A percentile compares a stretch with the other conserved stretches of the same genome.
Conservation (phyloP, 2,113 vertebrate genomes). For the Oophaga pumilio region DNA sequence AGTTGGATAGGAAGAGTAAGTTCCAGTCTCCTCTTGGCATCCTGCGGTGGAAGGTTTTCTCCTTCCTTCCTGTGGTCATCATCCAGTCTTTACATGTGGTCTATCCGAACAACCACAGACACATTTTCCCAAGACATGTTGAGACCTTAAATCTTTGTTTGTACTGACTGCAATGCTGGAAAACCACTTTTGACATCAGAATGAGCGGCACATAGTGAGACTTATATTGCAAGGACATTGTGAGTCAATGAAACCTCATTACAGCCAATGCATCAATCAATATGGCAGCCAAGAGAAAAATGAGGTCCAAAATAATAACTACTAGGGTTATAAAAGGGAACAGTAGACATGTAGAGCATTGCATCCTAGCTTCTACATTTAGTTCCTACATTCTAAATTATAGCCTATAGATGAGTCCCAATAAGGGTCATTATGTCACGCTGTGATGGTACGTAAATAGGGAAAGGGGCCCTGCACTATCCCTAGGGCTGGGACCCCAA, state of each 20-base stretch:
- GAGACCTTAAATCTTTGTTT: not conserved
- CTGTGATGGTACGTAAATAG: too few species aligned
- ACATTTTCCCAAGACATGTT: slow-evolving; percentile 11
- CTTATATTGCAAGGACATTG: not conserved
- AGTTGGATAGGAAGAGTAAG: not conserved
- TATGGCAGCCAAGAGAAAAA: not conserved
- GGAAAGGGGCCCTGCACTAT: too few species aligned
- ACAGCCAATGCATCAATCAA: not conserved
- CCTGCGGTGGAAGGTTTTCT: not conserved
- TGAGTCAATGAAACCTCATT: not conserved
- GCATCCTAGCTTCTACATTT: not conserved
- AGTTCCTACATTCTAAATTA: not conserved
- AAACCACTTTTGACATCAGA: not conserved
- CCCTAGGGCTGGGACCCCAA: too few species aligned
- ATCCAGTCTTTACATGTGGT: slow-evolving; percentile 14
- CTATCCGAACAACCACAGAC: not conserved
- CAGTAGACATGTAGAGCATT: not conserved
- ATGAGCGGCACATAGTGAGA: not conserved
- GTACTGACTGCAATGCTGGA: not conserved
- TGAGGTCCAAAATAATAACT: not conserved
- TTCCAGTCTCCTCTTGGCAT: not conserved
- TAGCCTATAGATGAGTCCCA: not conserved
- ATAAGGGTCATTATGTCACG: not conserved
- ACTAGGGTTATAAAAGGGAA: not conserved
- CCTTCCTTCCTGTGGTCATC: not conserved